A percentile compares a stretch with the other conserved stretches of the same genome.
Evolutionary conservation across 2,888 invertebrate species (phyloP).

Genomic region (Cryptocephalus primarius): DNA sequence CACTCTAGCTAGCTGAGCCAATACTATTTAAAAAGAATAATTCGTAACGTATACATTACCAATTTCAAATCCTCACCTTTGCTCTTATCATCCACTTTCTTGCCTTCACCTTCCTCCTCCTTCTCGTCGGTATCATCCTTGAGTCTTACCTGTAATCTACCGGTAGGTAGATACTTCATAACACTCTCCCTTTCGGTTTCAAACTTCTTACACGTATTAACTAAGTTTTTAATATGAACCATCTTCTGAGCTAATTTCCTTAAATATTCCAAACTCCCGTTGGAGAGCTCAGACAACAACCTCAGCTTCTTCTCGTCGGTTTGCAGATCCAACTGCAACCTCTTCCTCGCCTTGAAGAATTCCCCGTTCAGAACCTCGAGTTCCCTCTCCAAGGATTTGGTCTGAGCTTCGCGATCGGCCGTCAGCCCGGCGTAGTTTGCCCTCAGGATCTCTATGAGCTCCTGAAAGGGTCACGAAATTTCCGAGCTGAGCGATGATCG

Average conservation of each 20-base stretch:
- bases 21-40: no score
- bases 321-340: conserved; percentile 20
- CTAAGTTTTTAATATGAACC: conserved; percentile 41
- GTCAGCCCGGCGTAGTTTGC: conserved; percentile 15
- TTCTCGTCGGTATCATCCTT: neutral
- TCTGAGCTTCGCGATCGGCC: conserved; percentile 15
- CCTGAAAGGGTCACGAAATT: conserved; percentile 8
- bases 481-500: neutral
- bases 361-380: conserved; percentile 15
- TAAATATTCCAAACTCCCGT: conserved; percentile 37
- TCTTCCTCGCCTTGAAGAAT: conserved; percentile 18
- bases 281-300: conserved; percentile 30
- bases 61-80: no score
- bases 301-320: conserved; percentile 22
- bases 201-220: conserved; percentile 44
- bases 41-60: no score
- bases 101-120: neutral
- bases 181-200: conserved; percentile 44
- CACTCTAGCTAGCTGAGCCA: no score
- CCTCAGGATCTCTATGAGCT: conserved; percentile 18
- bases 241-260: conserved; percentile 38
- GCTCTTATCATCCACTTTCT: no score
- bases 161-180: conserved; percentile 14
- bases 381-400: conserved; percentile 17
- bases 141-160: no score